phyloP scores from a whole-genome alignment of 2,888 invertebrate genomes.

The Pollenia amentaria region DNA sequence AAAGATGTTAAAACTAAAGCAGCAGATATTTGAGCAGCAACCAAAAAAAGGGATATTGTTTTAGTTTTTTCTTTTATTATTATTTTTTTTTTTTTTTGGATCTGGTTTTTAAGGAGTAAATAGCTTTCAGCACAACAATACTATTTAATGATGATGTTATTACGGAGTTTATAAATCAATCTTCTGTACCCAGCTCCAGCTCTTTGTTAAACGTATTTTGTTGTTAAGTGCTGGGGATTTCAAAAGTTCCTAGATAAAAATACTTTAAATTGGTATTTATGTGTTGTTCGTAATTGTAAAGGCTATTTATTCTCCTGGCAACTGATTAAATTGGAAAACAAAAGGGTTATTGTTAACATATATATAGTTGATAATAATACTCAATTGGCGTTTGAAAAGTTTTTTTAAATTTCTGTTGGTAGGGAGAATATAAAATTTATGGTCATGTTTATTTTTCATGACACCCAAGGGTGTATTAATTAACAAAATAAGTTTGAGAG shows the following conservation, averaged over 20 bases:
- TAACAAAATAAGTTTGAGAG: slow-evolving; percentile 13
- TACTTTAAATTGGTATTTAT: slow-evolving; percentile 44
- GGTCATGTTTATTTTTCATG: slow-evolving; percentile 19
- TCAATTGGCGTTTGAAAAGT: background rate
- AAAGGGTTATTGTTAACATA: slow-evolving; percentile 9
- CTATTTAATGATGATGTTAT: slow-evolving; percentile 62
- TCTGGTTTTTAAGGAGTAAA: slow-evolving; percentile 45
- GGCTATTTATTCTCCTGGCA: background rate
- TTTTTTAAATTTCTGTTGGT: background rate
- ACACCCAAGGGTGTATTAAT: slow-evolving; percentile 43
- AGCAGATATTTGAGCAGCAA: slow-evolving; percentile 20
- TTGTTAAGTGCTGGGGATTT: slow-evolving; percentile 41
- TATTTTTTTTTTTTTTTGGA: no score
- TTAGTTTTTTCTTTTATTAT: slow-evolving; percentile 2
- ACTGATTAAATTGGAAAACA: background rate
- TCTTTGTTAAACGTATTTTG: slow-evolving; percentile 1
- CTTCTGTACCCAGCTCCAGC: background rate
- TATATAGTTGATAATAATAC: background rate
- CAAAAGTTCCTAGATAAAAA: slow-evolving; percentile 15
- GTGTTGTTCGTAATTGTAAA: background rate
- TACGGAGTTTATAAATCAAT: slow-evolving; percentile 66
- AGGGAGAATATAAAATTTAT: background rate
- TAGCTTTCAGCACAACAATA: slow-evolving; percentile 64
- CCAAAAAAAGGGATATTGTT: slow-evolving; percentile 34
- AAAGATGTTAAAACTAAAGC: slow-evolving; percentile 43